Percentiles rank a stretch among this genome's conserved stretches.
Evolutionary conservation across 2,797 vertebrate species (phyloP).

Genomic region (Argya squamiceps): DNA sequence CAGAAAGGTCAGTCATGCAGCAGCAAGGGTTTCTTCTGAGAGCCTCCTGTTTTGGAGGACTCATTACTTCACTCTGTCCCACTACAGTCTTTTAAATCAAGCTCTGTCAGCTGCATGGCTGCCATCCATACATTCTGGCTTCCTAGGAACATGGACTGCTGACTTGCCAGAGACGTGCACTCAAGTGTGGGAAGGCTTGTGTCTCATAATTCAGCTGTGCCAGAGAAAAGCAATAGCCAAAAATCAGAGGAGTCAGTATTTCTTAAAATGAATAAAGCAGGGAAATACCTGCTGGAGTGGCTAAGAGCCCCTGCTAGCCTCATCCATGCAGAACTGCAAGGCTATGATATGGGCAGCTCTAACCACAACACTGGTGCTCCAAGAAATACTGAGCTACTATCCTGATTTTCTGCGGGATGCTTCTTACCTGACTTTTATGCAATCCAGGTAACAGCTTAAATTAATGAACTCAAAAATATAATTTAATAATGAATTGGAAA

Average conservation of each 20-base stretch:
- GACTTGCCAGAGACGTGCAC: conserved; percentile 6
- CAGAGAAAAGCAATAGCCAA: conserved; percentile 39
- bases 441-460: background rate
- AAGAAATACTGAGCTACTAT: background rate
- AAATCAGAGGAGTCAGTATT: background rate
- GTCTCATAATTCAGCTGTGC: background rate
- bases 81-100: background rate
- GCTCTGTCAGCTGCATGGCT: conserved; percentile 3
- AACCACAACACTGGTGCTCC: background rate
- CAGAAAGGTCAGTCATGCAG: background rate
- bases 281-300: background rate
- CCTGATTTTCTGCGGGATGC: background rate
- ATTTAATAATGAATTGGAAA: background rate
- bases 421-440: background rate
- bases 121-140: conserved; percentile 18
- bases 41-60: background rate
- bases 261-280: background rate
- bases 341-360: background rate
- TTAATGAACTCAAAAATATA: background rate
- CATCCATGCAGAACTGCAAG: background rate
- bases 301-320: background rate
- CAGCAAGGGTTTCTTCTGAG: background rate
- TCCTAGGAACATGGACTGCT: background rate
- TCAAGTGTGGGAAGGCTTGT: conserved; percentile 28
- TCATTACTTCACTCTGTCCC: background rate